Base-by-base conservation (phyloP, 2,888 invertebrate genomes). In the Tanypteryx hageni region DNA sequence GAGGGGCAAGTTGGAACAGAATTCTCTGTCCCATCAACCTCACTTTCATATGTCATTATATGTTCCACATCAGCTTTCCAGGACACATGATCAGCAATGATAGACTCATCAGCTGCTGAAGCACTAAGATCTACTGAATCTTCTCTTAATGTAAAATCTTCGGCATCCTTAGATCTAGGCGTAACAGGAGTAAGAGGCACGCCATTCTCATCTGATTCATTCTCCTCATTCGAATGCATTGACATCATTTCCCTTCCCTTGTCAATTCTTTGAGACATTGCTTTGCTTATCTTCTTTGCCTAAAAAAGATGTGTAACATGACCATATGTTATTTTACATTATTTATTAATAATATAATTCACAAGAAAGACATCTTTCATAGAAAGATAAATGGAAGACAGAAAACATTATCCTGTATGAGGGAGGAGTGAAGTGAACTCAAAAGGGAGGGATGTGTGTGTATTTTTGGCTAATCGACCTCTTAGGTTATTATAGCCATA, bases 241-340 rank as follows among this genome's bases (percentile, higher is more conserved):
- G 89, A 89, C 56, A 89, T 44, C 18, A 89, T 44, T 44, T 89
- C 89, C n/a, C 89, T 89, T 27, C 64, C 64, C n/a, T 89, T 89
- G 18, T 64, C 89, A 5, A 89, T 31, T 13, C 64, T 56, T 9
- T 89, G 89, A n/a, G 93, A 93, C 94, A 95, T 95, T 93, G 95
- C 95, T 82, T 95, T 95, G 92, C 95, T 95, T 58, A 96, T 95
- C 93, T 95, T 95, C 91, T 95, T 95, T 7, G 95, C 93, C 93
- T 94, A 92, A 9, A 93, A 92, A 59, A 31, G 10, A 92, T 44
- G 5, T 44, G 44, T 44, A 44, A 44, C 44, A 44, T 44, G 84
- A 91, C 27, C 14, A 16, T 31, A 61, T 27, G 8, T 56, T 56
- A 92, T 18, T 31, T 11, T 85, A 22, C 68, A 18, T 27, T 2